Evolutionary conservation across 1,140 invertebrate species (phyloP), one percentile per base, ranked within the genome.

Genomic region (Heliconius eleuchia): DNA sequence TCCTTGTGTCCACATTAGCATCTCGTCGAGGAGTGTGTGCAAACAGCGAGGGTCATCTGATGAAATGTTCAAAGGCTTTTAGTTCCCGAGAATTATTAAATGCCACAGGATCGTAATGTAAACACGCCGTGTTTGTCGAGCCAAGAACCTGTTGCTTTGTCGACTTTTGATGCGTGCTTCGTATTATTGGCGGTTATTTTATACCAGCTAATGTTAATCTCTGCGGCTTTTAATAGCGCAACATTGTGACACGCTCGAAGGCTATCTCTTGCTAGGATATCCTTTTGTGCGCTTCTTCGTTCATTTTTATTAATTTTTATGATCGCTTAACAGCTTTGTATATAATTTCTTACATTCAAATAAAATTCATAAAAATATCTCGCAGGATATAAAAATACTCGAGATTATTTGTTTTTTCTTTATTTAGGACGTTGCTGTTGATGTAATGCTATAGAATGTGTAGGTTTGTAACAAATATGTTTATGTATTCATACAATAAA

Each of bases 51-150:
- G 92, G 92, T 93, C 92, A 94, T 92, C 92, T 92, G 92, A 94
- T 94, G 92, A 93, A 92, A 94, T 94, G 92, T 94, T 93, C 92
- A 92, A 94, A 94, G 92, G 91, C 92, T 94, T 94, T 94, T 94
- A 94, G 91, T 93, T 94, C 92, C 92, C 91, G 91, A 93, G 92
- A 93, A 94, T 94, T 94, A 94, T 94, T 94, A 92, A 94, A 94
- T 93, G 91, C 87, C 87, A 88, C 92, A 94, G 92, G 92, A 94
- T 94, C 89, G 91, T 94, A 94, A 94, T 94, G 91, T 89, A 94
- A 94, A 94, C 92, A 94, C 71, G 73, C 85, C 77, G 81, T 94
- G 89, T 94, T 94, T 93, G 91, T 83, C 81, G 87, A 92, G 86
- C 80, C 88, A 82, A 92, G 91, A 94, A 94, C 92, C 91, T 92